These are phyloP conservation scores for Chiroxiphia lanceolata DNA, from an alignment of 2,797 vertebrate genomes.

Conservation along the genomic window DNA sequence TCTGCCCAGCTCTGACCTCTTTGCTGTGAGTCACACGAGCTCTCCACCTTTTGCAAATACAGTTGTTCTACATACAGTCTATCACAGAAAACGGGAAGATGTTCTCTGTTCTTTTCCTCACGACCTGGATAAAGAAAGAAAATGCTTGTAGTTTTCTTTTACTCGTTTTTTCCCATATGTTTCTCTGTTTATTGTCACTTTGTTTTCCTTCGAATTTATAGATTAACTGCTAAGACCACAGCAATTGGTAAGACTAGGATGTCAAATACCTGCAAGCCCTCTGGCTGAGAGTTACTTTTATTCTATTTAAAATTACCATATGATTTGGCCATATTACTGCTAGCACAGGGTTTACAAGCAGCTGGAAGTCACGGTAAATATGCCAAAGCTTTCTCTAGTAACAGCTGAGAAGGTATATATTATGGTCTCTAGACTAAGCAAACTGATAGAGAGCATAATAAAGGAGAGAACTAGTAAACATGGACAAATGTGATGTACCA, in stretches of 20 bases:
- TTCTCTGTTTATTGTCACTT: not conserved
- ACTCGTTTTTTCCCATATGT: not conserved
- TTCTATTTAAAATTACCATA: not conserved
- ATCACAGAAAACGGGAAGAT: not conserved
- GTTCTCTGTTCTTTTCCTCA: not conserved
- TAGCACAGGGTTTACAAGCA: not conserved
- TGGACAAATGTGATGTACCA: not conserved
- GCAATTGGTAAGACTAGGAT: not conserved
- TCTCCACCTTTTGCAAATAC: slow-evolving; percentile 57
- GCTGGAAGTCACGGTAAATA: not conserved
- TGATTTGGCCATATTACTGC: not conserved
- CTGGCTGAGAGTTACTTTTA: not conserved
- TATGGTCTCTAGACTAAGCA: not conserved
- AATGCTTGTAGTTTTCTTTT: not conserved
- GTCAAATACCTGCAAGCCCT: not conserved
- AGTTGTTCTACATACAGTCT: not conserved
- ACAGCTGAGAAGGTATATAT: not conserved
- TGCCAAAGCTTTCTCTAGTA: not conserved
- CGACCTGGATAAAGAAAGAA: not conserved
- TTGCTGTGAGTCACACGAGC: not conserved
- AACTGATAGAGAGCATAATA: not conserved
- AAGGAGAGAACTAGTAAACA: not conserved
- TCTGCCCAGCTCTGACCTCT: slow-evolving; percentile 16
- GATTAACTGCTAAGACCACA: not conserved
- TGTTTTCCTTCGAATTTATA: not conserved